phyloP scores from a whole-genome alignment of 2,113 vertebrate genomes.

The Clarias gariepinus region DNA sequence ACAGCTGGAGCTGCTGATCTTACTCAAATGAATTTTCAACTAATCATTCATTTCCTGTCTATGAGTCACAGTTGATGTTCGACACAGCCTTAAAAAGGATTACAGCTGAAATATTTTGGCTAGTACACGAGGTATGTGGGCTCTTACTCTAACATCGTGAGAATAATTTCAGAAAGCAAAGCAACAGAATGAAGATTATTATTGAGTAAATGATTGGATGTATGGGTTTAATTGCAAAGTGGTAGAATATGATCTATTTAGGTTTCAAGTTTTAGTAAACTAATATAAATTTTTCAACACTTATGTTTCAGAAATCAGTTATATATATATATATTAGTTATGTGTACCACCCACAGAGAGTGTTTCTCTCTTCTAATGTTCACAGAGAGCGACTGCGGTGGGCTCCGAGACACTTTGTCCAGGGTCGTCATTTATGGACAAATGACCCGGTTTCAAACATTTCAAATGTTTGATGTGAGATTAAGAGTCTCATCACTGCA shows the following conservation, averaged over 20 bases:
- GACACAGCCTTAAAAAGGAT: conserved; percentile 51
- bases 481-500: too few species aligned
- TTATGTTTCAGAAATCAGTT: neutral
- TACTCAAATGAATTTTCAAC: conserved; percentile 45
- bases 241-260: neutral
- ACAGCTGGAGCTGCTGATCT: conserved; percentile 72
- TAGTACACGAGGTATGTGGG: conserved; percentile 49
- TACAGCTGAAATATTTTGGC: conserved; percentile 62
- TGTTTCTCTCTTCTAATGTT: too few species aligned
- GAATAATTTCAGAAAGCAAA: conserved; percentile 22
- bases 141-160: conserved; percentile 57
- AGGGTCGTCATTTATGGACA: too few species aligned
- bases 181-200: neutral
- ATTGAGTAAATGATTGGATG: neutral
- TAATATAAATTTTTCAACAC: neutral
- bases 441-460: too few species aligned
- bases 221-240: neutral
- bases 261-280: neutral
- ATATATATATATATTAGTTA: neutral
- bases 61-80: conserved; percentile 54
- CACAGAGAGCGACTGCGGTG: too few species aligned
- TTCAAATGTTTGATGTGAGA: too few species aligned
- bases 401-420: too few species aligned
- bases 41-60: conserved; percentile 42
- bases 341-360: too few species aligned